A percentile compares a stretch with the other conserved stretches of the same genome.
Evolutionary conservation across 2,888 invertebrate genomes (phyloP).

Genomic region (Drosophila histrio): DNA sequence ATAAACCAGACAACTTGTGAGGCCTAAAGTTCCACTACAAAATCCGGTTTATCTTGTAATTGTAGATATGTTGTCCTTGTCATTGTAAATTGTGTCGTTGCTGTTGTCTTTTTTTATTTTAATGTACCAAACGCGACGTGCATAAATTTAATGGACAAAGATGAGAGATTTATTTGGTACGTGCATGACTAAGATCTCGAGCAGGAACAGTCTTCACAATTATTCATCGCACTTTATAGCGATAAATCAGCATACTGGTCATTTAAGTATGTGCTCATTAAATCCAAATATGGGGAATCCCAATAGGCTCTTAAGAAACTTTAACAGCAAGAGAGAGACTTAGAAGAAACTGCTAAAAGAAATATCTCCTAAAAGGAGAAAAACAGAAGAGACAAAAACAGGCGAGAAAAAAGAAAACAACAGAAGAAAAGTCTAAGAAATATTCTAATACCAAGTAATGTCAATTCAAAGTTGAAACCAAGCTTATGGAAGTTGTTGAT

Average conservation of each 20-base stretch:
- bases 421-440: too few relatives aligned
- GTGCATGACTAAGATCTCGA: slow-evolving; percentile 55
- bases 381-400: too few relatives aligned
- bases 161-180: slow-evolving; percentile 52
- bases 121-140: slow-evolving; percentile 62
- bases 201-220: slow-evolving; percentile 13
- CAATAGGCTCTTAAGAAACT: too few relatives aligned
- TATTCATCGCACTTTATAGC: slow-evolving; percentile 34
- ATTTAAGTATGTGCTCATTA: slow-evolving; percentile 18
- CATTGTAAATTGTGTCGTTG: slow-evolving; percentile 12
- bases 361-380: too few relatives aligned
- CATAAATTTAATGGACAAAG: slow-evolving; percentile 68
- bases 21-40: slow-evolving; percentile 29
- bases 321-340: too few relatives aligned
- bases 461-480: too few relatives aligned
- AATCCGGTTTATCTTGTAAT: slow-evolving; percentile 68
- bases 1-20: slow-evolving; percentile 27
- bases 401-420: too few relatives aligned
- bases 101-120: slow-evolving; percentile 38
- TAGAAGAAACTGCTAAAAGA: too few relatives aligned
- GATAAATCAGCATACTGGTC: slow-evolving; percentile 10
- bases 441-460: too few relatives aligned
- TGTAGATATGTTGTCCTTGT: slow-evolving; percentile 59
- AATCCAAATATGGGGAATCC: slow-evolving; percentile 1
- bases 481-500: too few relatives aligned